Evolutionary conservation across 23 tunicate genomes (phyloP).

Genomic region (Corella eumyota): DNA sequence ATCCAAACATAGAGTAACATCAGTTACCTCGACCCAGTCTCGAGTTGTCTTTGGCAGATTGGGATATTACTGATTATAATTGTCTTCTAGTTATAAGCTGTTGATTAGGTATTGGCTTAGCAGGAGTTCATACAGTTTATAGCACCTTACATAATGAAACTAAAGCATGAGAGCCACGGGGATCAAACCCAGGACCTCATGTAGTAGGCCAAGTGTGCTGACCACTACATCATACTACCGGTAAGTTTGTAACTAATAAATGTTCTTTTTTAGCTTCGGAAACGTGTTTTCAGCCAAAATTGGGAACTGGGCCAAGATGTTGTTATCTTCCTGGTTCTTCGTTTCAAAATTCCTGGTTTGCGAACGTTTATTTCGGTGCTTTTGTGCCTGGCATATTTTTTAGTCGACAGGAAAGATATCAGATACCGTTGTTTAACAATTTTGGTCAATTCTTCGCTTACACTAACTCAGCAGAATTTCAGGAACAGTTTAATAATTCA

Average conservation of each 20-base stretch:
- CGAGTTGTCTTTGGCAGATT: too few relatives aligned
- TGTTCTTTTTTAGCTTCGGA: neutral
- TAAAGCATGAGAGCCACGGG: too few relatives aligned
- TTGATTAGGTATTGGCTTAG: too few relatives aligned
- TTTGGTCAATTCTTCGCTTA: neutral
- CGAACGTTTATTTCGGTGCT: neutral
- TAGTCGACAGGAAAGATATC: constrained; percentile 11
- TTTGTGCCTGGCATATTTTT: neutral
- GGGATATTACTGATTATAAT: too few relatives aligned
- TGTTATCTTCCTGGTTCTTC: neutral
- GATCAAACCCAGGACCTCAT: too few relatives aligned
- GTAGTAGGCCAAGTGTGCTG: too few relatives aligned
- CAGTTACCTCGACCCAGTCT: too few relatives aligned
- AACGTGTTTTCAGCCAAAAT: neutral
- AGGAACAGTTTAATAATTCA: neutral
- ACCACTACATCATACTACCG: neutral
- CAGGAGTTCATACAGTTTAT: too few relatives aligned
- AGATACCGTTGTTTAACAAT: constrained; percentile 7
- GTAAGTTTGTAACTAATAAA: neutral
- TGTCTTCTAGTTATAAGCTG: too few relatives aligned
- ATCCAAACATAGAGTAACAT: too few relatives aligned
- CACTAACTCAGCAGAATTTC: neutral
- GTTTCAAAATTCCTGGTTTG: neutral
- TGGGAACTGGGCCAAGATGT: constrained; percentile 11
- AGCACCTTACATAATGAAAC: too few relatives aligned